Conservation (phyloP, 2,888 invertebrate genomes). For the Fabriciana adippe region DNA sequence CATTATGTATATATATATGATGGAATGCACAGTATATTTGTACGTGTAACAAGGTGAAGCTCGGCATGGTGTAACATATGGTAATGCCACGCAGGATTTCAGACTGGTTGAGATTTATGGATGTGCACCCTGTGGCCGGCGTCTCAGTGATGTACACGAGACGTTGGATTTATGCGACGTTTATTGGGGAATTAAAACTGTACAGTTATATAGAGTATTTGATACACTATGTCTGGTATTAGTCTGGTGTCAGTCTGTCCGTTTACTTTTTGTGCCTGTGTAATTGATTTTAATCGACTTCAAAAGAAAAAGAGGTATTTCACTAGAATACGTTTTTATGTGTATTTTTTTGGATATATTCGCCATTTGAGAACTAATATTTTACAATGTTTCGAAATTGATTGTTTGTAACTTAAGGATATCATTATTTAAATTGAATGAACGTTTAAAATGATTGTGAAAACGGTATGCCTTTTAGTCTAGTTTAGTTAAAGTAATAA, state of each 20-base stretch:
- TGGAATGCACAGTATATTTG: constrained; percentile 17
- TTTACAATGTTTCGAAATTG: too few species aligned
- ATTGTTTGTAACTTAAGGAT: too few species aligned
- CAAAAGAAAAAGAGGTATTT: not conserved
- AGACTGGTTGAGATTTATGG: constrained; percentile 63
- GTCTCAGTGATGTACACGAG: constrained; percentile 36
- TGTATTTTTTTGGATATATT: not conserved
- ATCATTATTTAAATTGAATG: too few species aligned
- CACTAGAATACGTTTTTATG: not conserved
- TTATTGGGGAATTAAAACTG: constrained; percentile 58
- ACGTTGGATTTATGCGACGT: constrained; percentile 61
- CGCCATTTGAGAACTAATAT: too few species aligned
- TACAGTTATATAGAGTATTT: not conserved
- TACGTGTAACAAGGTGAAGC: constrained; percentile 22
- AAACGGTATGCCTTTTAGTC: too few species aligned
- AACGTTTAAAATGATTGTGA: too few species aligned
- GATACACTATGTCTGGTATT: not conserved
- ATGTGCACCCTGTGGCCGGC: constrained; percentile 57
- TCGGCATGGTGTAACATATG: constrained; percentile 48
- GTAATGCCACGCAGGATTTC: constrained; percentile 53
- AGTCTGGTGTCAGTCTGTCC: too few species aligned
- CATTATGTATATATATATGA: not conserved
- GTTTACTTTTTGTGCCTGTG: not conserved
- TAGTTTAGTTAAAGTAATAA: too few species aligned
- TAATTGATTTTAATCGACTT: not conserved